phyloP scores from a whole-genome alignment of 1,140 invertebrate species.

The Drosophila nikananu region DNA sequence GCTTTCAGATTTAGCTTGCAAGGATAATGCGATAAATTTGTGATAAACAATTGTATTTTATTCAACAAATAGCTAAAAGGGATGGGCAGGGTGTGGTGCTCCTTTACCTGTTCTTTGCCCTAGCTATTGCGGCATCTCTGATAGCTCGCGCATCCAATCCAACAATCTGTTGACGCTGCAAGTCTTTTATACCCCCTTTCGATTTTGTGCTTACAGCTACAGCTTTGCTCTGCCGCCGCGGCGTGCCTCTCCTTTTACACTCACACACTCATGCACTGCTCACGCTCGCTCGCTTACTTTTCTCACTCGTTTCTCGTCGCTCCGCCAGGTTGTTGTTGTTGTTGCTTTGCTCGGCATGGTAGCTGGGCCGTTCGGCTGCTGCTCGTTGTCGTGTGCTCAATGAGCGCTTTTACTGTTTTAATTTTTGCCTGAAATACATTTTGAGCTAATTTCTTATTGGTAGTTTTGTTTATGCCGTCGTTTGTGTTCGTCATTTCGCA shows the following conservation, averaged over 20 bases:
- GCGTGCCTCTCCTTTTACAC: constrained; percentile 13
- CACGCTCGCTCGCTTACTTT: neutral
- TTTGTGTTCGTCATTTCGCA: constrained; percentile 74
- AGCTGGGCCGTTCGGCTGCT: constrained; percentile 10
- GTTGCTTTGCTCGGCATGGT: constrained; percentile 1
- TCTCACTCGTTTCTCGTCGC: constrained; percentile 14
- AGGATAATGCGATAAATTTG: too few species aligned
- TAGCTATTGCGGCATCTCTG: constrained; percentile 3
- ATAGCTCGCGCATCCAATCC: constrained; percentile 13
- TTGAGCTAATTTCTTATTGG: constrained; percentile 74
- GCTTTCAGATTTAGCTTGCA: too few species aligned
- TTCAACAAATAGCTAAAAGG: neutral
- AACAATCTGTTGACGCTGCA: constrained; percentile 24
- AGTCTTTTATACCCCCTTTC: constrained; percentile 14
- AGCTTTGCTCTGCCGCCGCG: constrained; percentile 7
- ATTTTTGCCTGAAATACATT: constrained; percentile 75
- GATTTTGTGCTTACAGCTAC: constrained; percentile 16
- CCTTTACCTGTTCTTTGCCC: neutral
- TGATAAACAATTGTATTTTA: neutral
- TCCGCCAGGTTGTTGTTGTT: constrained; percentile 1
- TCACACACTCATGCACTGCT: neutral
- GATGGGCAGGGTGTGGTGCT: neutral
- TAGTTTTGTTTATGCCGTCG: constrained; percentile 77
- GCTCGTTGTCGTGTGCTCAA: constrained; percentile 29
- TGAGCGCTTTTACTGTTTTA: constrained; percentile 71